Evolutionary conservation across 2,888 invertebrate species (phyloP), one percentile per base, ranked within the genome.

Genomic region (Iphiclides podalirius): DNA sequence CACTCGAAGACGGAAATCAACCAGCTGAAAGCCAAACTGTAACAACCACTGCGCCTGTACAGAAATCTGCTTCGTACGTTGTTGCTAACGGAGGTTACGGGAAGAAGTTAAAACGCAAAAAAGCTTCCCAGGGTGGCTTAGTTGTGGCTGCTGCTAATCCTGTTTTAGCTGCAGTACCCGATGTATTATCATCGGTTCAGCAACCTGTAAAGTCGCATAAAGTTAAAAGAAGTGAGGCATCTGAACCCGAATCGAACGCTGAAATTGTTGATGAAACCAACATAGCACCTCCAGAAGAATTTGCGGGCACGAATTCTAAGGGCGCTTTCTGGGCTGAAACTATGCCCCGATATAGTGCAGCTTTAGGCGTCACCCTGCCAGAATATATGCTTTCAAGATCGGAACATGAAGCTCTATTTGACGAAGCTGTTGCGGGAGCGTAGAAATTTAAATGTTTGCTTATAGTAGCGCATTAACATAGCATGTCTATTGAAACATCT

Each of bases 301-400:
- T 91, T 59, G 81, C 90, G 9, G 89, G 89, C 2, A 88, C 79
- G 36, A 85, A 85, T 54, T 90, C 91, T 20, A 91, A 90, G 52
- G 92, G 91, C 11, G 91, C 91, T 23, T 92, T 90, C 73, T 92
- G 91, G 70, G 90, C 91, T n/a, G 93, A 93, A 67, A 93, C 93
- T 0, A 83, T 89, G 64, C 91, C 92, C 1, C 84, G 90, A 28
- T 93, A 91, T 66, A 93, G 93, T 61, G 90, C 92, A 54, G 70
- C 87, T 13, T 84, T 92, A 43, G 93, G 92, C 13, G 89, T 92
- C 11, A 90, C 91, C 26, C 73, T 94, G 54, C 94, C 94, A 1
- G 91, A 89, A 61, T 94, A 91, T 64, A 94, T 94, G 93, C 69
- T 93, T 47, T 87, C 90, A 51, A 90, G 90, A 71, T 92, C 93